Conservation (phyloP, 1,140 invertebrate genomes). For the Zophobas morio region DNA sequence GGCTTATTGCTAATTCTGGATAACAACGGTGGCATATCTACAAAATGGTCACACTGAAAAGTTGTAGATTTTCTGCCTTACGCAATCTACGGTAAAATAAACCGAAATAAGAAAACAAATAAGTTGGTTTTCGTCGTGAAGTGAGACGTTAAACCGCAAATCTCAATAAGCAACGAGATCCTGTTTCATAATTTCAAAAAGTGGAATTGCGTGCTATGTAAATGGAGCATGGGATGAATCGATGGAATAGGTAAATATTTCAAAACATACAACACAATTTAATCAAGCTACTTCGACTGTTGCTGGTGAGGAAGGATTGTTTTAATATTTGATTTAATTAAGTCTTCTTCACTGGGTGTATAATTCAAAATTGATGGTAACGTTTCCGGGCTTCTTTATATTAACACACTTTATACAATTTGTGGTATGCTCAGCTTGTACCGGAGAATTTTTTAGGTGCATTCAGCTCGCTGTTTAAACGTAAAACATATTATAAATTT, state of each 20-base stretch:
- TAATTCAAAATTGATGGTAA: too few relatives aligned
- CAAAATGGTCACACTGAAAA: neutral
- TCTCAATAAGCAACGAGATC: conserved; percentile 1
- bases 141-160: conserved; percentile 4
- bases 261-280: neutral
- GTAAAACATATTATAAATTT: too few relatives aligned
- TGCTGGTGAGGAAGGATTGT: neutral
- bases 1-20: too few relatives aligned
- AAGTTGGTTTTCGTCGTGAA: neutral
- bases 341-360: too few relatives aligned
- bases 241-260: neutral
- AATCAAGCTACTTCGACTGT: neutral
- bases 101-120: neutral
- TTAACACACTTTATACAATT: too few relatives aligned
- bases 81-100: neutral
- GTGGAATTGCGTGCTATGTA: neutral
- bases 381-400: too few relatives aligned
- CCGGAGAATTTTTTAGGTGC: too few relatives aligned
- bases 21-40: too few relatives aligned
- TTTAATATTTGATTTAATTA: too few relatives aligned
- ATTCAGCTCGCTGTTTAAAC: too few relatives aligned
- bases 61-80: neutral
- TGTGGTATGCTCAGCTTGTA: too few relatives aligned
- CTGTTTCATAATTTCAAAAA: neutral
- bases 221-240: neutral